phyloP scores from a whole-genome alignment of 2,113 vertebrate genomes.

The Vireo altiloquus region DNA sequence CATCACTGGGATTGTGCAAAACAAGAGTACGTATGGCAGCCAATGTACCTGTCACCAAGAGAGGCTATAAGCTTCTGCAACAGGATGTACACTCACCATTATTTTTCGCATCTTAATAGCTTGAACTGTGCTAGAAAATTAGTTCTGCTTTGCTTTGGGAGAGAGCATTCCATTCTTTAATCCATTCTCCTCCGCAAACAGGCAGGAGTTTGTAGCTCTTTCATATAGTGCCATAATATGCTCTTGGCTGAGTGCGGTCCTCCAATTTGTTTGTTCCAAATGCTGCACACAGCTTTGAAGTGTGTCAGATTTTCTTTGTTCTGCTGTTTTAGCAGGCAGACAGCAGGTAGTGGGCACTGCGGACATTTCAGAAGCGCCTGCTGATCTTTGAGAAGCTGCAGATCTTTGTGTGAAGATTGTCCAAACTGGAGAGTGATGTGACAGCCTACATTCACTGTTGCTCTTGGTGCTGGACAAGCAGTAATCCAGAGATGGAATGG shows the following conservation, averaged over 20 bases:
- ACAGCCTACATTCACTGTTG: not conserved
- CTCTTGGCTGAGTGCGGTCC: fast-evolving
- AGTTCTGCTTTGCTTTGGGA: not conserved
- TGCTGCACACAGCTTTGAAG: not conserved
- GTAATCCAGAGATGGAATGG: not conserved
- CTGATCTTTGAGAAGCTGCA: not conserved
- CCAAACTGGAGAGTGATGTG: not conserved
- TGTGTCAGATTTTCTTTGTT: not conserved
- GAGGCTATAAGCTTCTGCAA: not conserved
- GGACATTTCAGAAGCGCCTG: not conserved
- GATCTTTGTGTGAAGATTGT: not conserved
- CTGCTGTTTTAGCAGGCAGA: not conserved
- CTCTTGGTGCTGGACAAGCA: not conserved
- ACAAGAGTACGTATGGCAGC: not conserved
- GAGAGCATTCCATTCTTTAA: not conserved
- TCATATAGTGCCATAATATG: not conserved
- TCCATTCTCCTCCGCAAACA: not conserved
- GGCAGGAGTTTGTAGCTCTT: not conserved
- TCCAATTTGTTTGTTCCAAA: not conserved
- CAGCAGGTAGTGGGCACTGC: not conserved
- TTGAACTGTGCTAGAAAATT: not conserved
- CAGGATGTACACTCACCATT: not conserved
- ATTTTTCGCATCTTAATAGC: not conserved
- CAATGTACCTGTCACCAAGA: not conserved
- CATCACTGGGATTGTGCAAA: not conserved